Conservation (phyloP, 2,888 invertebrate genomes). For the Galerucella calmariensis region DNA sequence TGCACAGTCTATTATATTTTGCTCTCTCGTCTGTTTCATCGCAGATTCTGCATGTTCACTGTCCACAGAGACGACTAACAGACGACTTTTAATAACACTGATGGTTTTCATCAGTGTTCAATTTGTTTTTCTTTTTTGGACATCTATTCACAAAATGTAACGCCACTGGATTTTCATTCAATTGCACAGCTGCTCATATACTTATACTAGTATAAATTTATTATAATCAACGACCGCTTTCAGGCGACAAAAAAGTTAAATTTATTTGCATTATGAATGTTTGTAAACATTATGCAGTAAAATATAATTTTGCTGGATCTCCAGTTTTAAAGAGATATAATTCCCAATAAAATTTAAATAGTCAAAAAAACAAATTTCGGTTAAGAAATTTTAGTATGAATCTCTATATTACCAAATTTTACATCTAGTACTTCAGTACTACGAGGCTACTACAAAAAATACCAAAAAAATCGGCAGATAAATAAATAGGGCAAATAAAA, state of each 20-base stretch:
- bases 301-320: background rate
- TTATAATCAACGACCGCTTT: conserved; percentile 2
- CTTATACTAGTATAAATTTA: background rate
- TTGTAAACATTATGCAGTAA: background rate
- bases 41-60: no score
- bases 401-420: background rate
- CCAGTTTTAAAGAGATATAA: background rate
- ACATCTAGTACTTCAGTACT: no score
- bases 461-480: no score
- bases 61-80: no score
- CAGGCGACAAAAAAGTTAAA: background rate
- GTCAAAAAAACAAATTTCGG: no score
- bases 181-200: background rate
- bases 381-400: background rate
- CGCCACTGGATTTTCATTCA: background rate
- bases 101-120: no score
- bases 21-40: no score
- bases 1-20: no score
- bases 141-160: background rate
- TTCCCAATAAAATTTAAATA: background rate
- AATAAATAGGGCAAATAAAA: no score
- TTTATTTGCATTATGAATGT: background rate
- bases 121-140: background rate
- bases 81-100: no score
- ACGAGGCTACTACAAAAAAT: no score